These are phyloP conservation scores for Andrena flavipes DNA, from an alignment of 2,888 invertebrate species.

Conservation along the genomic window DNA sequence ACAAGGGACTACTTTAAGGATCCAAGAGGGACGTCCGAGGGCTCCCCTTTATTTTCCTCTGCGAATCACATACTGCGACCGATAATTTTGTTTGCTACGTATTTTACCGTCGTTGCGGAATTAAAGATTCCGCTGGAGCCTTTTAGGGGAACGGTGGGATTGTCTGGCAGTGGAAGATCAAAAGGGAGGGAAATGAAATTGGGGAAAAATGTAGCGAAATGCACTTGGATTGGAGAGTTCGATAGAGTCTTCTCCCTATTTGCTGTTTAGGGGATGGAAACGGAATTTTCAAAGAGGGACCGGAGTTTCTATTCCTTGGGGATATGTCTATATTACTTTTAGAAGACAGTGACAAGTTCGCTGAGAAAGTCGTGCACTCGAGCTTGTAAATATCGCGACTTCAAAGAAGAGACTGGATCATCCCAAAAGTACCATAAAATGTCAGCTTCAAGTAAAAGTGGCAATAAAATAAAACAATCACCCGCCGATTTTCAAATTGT, in stretches of 20 bases:
- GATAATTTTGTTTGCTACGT: conserved; percentile 55
- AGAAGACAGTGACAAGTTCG: too few relatives aligned
- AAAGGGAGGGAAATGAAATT: conserved; percentile 51
- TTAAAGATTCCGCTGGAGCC: conserved; percentile 44
- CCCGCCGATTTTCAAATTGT: too few relatives aligned
- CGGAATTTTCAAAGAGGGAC: conserved; percentile 21
- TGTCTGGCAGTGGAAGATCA: conserved; percentile 40
- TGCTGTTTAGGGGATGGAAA: conserved; percentile 4
- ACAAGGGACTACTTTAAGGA: conserved; percentile 23
- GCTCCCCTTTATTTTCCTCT: conserved; percentile 46
- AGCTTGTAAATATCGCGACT: too few relatives aligned
- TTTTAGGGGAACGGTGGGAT: conserved; percentile 14
- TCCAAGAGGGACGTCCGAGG: not conserved
- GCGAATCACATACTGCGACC: conserved; percentile 48
- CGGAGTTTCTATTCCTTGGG: too few relatives aligned
- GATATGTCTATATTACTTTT: too few relatives aligned
- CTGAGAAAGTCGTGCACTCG: too few relatives aligned
- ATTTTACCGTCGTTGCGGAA: conserved; percentile 42
- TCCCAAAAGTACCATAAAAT: too few relatives aligned
- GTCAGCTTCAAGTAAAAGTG: too few relatives aligned
- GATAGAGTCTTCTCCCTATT: not conserved
- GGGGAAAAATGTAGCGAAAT: conserved; percentile 37
- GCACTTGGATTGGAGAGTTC: not conserved
- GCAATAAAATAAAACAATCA: too few relatives aligned
- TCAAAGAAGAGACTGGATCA: too few relatives aligned